phyloP scores from a whole-genome alignment of 2,888 invertebrate species.

The Ommatoiulus sabulosus region DNA sequence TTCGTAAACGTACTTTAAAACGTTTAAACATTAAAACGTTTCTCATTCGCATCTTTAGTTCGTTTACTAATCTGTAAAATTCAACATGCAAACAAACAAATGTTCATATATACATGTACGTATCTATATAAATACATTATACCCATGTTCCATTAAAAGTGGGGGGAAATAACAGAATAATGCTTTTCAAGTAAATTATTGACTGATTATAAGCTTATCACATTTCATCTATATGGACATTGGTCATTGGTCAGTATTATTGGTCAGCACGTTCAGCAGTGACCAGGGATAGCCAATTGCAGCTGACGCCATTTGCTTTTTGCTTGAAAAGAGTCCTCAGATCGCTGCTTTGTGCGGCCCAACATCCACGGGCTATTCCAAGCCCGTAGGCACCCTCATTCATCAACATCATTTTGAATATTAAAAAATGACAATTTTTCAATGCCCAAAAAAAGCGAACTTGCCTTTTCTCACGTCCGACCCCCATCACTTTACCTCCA shows the following conservation, averaged over 20 bases:
- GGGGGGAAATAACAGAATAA: no score
- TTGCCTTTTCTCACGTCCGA: slow-evolving; percentile 21
- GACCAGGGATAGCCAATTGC: not conserved
- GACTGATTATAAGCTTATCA: no score
- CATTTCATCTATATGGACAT: no score
- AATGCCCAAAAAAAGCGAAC: not conserved
- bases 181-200: no score
- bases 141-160: no score
- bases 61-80: no score
- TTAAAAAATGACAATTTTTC: slow-evolving; percentile 17
- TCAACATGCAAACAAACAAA: no score
- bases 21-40: no score
- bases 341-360: not conserved
- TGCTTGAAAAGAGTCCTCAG: not conserved
- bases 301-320: not conserved
- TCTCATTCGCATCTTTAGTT: no score
- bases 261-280: not conserved
- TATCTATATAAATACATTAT: no score
- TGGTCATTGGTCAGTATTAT: not conserved
- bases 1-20: no score
- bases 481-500: slow-evolving; percentile 36
- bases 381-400: not conserved
- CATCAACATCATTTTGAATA: not conserved
- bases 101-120: no score
- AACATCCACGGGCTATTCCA: not conserved